Percentiles rank a stretch among this genome's conserved stretches.
phyloP scores from a whole-genome alignment of 2,797 vertebrate genomes.

The Ispidina lecontei region DNA sequence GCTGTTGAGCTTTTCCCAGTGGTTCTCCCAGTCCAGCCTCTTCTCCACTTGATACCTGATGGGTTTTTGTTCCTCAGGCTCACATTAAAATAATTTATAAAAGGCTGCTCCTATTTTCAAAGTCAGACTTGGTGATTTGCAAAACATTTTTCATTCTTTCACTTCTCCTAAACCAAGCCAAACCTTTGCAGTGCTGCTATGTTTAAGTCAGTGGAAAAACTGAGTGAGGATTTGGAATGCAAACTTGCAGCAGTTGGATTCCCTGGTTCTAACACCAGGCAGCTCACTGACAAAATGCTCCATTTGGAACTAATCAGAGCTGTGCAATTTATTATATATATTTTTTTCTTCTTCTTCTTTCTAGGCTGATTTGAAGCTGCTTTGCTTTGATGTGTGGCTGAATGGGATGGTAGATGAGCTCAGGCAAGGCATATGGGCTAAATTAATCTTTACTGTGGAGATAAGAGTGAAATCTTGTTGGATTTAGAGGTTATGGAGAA shows the following conservation, averaged over 20 bases:
- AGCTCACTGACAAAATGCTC: slow-evolving; percentile 7
- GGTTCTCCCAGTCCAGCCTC: background rate
- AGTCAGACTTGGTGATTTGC: background rate
- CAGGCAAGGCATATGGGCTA: slow-evolving; percentile 65
- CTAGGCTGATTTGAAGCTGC: slow-evolving; percentile 37
- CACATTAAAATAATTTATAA: background rate
- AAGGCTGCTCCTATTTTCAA: background rate
- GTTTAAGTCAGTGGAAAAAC: slow-evolving; percentile 60
- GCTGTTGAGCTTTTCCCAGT: background rate
- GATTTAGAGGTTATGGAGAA: slow-evolving; percentile 45
- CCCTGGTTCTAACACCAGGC: slow-evolving; percentile 16
- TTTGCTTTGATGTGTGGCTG: slow-evolving; percentile 48
- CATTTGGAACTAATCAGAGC: slow-evolving; percentile 59
- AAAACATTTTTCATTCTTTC: background rate
- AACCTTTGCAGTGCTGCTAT: background rate
- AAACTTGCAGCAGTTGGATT: slow-evolving; percentile 4
- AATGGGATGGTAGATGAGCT: slow-evolving; percentile 67
- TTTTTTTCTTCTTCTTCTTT: background rate
- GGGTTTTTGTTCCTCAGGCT: background rate
- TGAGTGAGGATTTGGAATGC: slow-evolving; percentile 1
- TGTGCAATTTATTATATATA: background rate
- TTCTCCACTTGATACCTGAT: background rate
- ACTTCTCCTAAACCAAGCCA: slow-evolving; percentile 19
- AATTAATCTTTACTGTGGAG: slow-evolving; percentile 64
- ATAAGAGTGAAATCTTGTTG: slow-evolving; percentile 69